Conservation (phyloP, 2,888 invertebrate species). For the Leucozona laternaria region DNA sequence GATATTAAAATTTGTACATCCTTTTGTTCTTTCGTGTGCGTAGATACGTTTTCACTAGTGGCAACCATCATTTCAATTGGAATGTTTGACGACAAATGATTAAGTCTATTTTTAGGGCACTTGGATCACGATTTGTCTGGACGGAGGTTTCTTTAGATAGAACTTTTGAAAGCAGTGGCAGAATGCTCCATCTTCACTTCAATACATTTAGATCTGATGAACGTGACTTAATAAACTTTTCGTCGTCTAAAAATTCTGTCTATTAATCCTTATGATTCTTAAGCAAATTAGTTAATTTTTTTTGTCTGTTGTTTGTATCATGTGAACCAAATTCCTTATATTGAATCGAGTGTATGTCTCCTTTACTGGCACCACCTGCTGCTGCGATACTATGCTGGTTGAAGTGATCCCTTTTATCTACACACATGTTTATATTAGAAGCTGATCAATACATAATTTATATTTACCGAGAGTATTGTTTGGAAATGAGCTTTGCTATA, state of each 20-base stretch:
- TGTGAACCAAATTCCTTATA: conserved; percentile 54
- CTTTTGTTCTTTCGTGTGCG: too few species aligned
- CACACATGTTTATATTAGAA: conserved; percentile 33
- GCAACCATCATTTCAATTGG: conserved; percentile 5
- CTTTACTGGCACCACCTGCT: background rate
- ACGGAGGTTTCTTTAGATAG: background rate
- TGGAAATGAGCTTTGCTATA: conserved; percentile 34
- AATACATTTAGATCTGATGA: background rate
- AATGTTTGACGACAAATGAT: background rate
- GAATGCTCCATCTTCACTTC: background rate
- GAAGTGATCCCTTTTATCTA: background rate
- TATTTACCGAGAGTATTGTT: conserved; percentile 40
- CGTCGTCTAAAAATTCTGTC: conserved; percentile 19
- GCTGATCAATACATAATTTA: conserved; percentile 50
- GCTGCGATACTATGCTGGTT: conserved; percentile 1
- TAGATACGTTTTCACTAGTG: background rate
- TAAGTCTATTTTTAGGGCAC: conserved; percentile 16
- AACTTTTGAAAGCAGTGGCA: conserved; percentile 42
- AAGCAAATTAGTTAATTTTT: conserved; percentile 58
- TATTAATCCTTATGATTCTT: conserved; percentile 58
- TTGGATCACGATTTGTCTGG: conserved; percentile 13
- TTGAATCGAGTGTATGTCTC: conserved; percentile 1
- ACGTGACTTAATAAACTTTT: conserved; percentile 37
- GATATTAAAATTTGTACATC: too few species aligned
- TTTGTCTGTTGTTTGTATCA: conserved; percentile 14